Percentiles rank a stretch among this genome's conserved stretches.
Conservation (phyloP, 1,140 invertebrate genomes). For the Anadara kagoshimensis region DNA sequence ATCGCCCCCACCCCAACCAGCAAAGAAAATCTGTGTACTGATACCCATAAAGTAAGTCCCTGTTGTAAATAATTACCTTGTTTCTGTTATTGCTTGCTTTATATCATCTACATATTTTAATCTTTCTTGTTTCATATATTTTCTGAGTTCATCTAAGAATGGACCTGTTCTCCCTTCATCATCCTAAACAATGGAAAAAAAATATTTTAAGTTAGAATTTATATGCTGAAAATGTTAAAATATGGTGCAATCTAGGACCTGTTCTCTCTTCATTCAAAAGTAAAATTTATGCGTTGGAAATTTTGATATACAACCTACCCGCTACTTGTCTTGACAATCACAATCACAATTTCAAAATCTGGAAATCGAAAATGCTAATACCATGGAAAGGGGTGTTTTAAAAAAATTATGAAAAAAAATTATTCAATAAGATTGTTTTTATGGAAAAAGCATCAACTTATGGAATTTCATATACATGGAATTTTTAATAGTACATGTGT, state of each 20-base stretch:
- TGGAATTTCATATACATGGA: not conserved
- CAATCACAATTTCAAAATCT: too few relatives aligned
- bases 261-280: not conserved
- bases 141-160: constrained; percentile 70
- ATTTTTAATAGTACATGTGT: too few relatives aligned
- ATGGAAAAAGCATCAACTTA: not conserved
- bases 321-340: not conserved
- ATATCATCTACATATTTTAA: constrained; percentile 65
- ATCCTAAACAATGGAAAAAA: constrained; percentile 56
- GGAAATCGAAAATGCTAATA: too few relatives aligned
- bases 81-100: constrained; percentile 55
- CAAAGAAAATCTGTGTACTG: too few relatives aligned
- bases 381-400: too few relatives aligned
- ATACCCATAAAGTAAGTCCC: too few relatives aligned
- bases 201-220: not conserved
- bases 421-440: not conserved
- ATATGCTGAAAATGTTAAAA: constrained; percentile 1
- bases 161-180: constrained; percentile 71
- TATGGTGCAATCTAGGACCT: not conserved
- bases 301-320: not conserved
- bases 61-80: constrained; percentile 45
- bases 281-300: not conserved
- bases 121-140: constrained; percentile 56
- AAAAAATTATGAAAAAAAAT: too few relatives aligned
- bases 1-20: too few relatives aligned